Evolutionary conservation across 2,888 invertebrate species (phyloP).

Genomic region (Melinaea marsaeus): DNA sequence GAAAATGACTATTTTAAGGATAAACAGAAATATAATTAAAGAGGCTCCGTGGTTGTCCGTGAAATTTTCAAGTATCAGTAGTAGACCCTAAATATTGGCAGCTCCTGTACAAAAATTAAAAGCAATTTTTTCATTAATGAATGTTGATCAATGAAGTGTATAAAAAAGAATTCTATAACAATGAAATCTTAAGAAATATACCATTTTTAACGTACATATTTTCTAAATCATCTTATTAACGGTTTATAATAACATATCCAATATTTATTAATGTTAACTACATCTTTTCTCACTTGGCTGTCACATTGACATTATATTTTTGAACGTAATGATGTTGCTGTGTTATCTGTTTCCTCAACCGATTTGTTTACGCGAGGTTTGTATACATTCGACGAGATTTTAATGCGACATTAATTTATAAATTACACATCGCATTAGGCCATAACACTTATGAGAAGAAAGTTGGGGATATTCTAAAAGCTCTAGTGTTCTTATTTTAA

Average conservation of each 20-base stretch:
- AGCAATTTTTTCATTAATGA: too few relatives aligned
- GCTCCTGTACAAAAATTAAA: too few relatives aligned
- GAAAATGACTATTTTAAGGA: too few relatives aligned
- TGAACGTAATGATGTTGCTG: constrained; percentile 12
- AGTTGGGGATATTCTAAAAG: constrained; percentile 11
- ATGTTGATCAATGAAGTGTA: too few relatives aligned
- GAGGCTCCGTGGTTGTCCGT: too few relatives aligned
- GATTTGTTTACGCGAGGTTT: constrained; percentile 34
- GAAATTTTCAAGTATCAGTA: too few relatives aligned
- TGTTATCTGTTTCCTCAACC: constrained; percentile 18
- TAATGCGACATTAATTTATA: constrained; percentile 21
- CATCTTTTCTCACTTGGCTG: not conserved
- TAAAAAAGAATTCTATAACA: too few relatives aligned
- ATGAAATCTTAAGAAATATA: too few relatives aligned
- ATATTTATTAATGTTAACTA: not conserved
- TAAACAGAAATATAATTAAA: too few relatives aligned
- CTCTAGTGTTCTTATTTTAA: constrained; percentile 10
- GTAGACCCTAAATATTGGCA: too few relatives aligned
- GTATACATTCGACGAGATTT: constrained; percentile 27
- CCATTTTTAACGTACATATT: too few relatives aligned
- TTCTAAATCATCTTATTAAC: too few relatives aligned
- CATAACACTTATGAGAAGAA: constrained; percentile 8
- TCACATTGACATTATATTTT: constrained; percentile 6
- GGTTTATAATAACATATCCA: not conserved
- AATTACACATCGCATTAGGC: constrained; percentile 14